phyloP scores from a whole-genome alignment of 2,797 vertebrate species.

The Muraenolepis orangiensis region DNA sequence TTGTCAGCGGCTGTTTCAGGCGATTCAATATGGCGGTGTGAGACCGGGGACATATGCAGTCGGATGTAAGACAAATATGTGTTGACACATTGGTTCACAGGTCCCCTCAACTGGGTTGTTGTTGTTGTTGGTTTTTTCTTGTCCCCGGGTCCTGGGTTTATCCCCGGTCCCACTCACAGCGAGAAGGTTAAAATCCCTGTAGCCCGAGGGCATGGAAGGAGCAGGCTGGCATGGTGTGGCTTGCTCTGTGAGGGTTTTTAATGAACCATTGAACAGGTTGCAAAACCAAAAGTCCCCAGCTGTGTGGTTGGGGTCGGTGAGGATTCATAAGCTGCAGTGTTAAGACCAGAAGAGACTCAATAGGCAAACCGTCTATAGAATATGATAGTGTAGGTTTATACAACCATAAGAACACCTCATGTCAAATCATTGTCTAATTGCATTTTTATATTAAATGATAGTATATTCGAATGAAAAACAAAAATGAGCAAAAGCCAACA shows the following conservation, averaged over 20 bases:
- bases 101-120: not conserved
- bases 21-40: not conserved
- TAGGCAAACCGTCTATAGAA: not conserved
- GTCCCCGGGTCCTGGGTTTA: not conserved
- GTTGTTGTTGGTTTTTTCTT: not conserved
- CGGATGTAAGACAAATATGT: not conserved
- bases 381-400: not conserved
- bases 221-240: not conserved
- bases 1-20: not conserved
- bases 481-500: too few species aligned
- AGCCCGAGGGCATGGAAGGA: not conserved
- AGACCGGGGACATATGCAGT: not conserved
- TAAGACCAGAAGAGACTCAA: not conserved
- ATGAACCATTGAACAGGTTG: slow-evolving; percentile 1
- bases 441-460: not conserved
- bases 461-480: not conserved
- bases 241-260: not conserved
- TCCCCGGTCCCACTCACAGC: not conserved
- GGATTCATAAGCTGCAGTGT: not conserved
- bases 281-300: not conserved
- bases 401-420: not conserved
- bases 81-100: not conserved
- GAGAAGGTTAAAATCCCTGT: not conserved
- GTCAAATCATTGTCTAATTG: not conserved
- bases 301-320: not conserved